Evolutionary conservation across 2,113 vertebrate species (phyloP), one percentile per base, ranked within the genome.

Genomic region (Poeciliopsis retropinna): DNA sequence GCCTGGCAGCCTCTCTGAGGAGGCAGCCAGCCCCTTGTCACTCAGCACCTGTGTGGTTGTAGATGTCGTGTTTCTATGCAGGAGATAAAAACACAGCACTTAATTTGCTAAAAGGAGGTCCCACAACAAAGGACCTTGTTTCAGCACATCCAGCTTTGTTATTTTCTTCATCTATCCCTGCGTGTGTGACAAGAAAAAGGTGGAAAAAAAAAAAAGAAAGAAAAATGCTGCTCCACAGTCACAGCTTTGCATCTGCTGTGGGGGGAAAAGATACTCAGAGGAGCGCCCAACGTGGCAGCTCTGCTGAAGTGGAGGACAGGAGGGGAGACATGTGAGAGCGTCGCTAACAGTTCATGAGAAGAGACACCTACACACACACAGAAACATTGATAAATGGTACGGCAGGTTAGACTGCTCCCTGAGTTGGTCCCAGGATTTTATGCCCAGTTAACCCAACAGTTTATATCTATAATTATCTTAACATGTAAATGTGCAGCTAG

Each of bases 211-310:
- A 8, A 54, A 17, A 17, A 17, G 3, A 37, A 15, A 13, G 4
- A 31, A 39, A 66, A 25, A 37, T 3, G 34, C 34, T 37, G 34
- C 10, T 11, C 34, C 64, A 39, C 25, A 66, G 34, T 66, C 34
- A 28, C 34, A 41, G 34, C 64, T 66, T 66, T 66, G 64, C 34
- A 39, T 66, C 64, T 39, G 64, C 22, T 41, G 34, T 66, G 32
- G 25, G 64, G 34, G 27, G 1, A 37, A 4, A 22, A 22, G 30
- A 30, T 22, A n/a, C 15, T 11, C 30, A 12, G n/a, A 30, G 34
- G 34, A 66, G 34, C 34, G 39, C 64, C 64, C 7, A 37, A 57
- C 15, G 64, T 66, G 64, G 34, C 64, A 66, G 64, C 34, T 66
- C 34, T 66, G 64, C 64, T 66, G 1, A n/a, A 41, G 34, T 28